These are phyloP conservation scores for Acanthaster planci DNA, from an alignment of 35 echinoderm and acorn worm genomes.

Conservation along the genomic window DNA sequence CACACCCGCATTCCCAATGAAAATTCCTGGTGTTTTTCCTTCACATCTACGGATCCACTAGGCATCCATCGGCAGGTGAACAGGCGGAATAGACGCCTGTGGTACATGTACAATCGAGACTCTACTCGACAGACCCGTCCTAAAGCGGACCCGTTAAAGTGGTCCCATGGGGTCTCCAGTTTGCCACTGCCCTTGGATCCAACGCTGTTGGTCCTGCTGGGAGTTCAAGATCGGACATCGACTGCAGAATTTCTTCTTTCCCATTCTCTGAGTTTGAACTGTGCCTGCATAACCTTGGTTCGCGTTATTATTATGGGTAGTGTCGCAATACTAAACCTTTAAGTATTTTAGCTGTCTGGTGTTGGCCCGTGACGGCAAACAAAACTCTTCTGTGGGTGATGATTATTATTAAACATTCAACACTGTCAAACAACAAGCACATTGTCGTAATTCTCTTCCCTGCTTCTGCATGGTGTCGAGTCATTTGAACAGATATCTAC, in stretches of 20 bases:
- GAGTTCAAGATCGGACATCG: slow-evolving; percentile 20
- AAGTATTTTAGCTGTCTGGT: too few species aligned
- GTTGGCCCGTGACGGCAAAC: too few species aligned
- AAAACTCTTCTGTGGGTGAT: not conserved
- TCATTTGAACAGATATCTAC: too few species aligned
- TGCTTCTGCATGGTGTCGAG: too few species aligned
- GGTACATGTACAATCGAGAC: not conserved
- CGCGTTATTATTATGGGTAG: too few species aligned
- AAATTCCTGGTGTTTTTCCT: too few species aligned
- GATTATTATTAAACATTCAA: not conserved
- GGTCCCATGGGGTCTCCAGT: not conserved
- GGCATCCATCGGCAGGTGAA: not conserved
- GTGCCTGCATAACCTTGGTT: too few species aligned
- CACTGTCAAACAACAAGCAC: not conserved
- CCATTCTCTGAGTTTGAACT: too few species aligned
- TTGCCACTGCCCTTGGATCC: slow-evolving; percentile 15
- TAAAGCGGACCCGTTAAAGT: slow-evolving; percentile 7
- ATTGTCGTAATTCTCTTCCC: too few species aligned
- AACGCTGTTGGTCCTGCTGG: slow-evolving; percentile 3
- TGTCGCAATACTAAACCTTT: too few species aligned
- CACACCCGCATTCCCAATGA: too few species aligned
- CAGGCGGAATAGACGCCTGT: not conserved
- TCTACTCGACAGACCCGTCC: not conserved
- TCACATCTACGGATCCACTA: too few species aligned
- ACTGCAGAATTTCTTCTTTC: not conserved